These are phyloP conservation scores for Mungos mungo DNA, from an alignment of 2,113 vertebrate genomes.

Conservation along the genomic window DNA sequence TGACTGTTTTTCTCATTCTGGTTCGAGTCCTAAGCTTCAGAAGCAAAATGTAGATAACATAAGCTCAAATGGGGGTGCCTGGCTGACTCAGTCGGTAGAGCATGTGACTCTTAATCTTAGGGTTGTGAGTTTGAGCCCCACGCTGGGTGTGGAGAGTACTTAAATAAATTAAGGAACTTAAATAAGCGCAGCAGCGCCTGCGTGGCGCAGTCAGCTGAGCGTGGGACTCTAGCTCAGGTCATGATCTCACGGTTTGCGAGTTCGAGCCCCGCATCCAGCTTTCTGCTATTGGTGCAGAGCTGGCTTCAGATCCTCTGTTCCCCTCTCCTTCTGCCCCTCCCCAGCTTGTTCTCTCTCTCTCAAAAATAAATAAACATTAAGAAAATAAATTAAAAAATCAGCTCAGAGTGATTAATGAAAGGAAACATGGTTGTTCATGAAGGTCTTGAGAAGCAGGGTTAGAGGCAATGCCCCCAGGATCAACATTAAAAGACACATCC, in stretches of 20 bases:
- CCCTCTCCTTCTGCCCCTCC: no score
- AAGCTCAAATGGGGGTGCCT: background rate
- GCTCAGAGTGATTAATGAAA: background rate
- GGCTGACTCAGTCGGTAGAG: background rate
- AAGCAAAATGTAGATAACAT: constrained; percentile 14
- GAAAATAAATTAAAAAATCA: background rate
- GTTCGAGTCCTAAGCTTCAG: background rate
- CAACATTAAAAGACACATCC: background rate
- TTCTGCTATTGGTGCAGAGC: no score
- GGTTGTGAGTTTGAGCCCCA: background rate
- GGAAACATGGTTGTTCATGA: background rate
- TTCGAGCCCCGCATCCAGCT: no score
- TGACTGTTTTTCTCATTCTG: background rate
- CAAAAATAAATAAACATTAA: no score
- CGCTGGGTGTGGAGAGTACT: background rate
- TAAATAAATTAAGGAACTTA: background rate
- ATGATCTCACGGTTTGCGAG: no score
- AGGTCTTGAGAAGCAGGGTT: background rate
- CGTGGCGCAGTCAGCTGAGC: no score
- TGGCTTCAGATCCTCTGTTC: no score
- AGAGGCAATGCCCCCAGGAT: background rate
- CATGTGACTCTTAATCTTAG: background rate
- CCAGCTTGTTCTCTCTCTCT: no score
- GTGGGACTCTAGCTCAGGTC: no score
- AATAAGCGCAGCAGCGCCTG: background rate